These are phyloP conservation scores for Pseudolaguvia tuberculata DNA, from an alignment of 2,113 vertebrate species.

Conservation along the genomic window DNA sequence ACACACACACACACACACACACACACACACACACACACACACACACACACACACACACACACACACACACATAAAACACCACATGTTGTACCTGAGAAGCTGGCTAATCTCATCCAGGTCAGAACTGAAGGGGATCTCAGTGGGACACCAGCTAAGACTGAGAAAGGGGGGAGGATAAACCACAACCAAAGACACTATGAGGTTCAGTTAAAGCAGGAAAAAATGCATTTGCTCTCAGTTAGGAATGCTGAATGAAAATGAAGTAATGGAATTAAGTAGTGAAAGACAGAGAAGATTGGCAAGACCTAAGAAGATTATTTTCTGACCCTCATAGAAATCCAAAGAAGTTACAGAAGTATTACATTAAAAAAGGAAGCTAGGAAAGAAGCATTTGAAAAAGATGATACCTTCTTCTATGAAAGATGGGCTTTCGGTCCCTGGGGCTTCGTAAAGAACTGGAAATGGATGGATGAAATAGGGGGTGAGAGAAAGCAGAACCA, in stretches of 20 bases:
- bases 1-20: too few species aligned
- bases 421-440: constrained; percentile 76
- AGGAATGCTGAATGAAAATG: constrained; percentile 13
- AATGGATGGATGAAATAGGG: constrained; percentile 73
- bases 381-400: not conserved
- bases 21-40: constrained; percentile 13
- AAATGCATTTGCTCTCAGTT: not conserved
- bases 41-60: constrained; percentile 10
- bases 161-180: constrained; percentile 63
- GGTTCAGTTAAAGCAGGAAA: not conserved
- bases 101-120: constrained; percentile 77
- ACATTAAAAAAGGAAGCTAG: not conserved
- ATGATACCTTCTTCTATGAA: constrained; percentile 25
- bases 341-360: not conserved
- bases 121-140: constrained; percentile 68
- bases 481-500: constrained; percentile 42
- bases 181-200: constrained; percentile 45
- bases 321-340: not conserved
- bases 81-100: constrained; percentile 75
- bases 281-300: not conserved
- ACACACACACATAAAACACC: not conserved
- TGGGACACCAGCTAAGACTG: constrained; percentile 86
- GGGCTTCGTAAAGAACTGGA: constrained; percentile 80
- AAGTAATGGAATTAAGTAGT: constrained; percentile 18
- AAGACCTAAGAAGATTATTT: constrained; percentile 18